Conservation (phyloP, 2,888 invertebrate genomes). For the Geotrupes spiniger region DNA sequence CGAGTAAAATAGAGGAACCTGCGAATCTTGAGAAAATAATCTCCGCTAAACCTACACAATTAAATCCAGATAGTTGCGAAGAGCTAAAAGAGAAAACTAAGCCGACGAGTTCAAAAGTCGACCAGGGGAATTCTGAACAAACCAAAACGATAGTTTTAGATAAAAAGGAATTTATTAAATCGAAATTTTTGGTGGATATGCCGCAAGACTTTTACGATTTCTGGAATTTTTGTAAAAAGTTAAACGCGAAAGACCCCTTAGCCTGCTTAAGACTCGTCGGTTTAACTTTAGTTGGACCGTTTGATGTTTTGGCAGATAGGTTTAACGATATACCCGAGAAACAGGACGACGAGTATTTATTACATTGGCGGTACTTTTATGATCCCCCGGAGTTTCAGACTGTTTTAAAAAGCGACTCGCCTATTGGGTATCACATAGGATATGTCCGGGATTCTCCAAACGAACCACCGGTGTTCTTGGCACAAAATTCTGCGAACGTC, state of each 20-base stretch:
- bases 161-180: slow-evolving; percentile 59
- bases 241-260: slow-evolving; percentile 57
- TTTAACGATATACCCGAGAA: slow-evolving; percentile 52
- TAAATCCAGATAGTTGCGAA: neutral
- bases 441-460: slow-evolving; percentile 84
- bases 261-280: slow-evolving; percentile 65
- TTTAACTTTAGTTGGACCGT: slow-evolving; percentile 81
- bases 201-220: slow-evolving; percentile 86
- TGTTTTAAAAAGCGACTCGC: slow-evolving; percentile 65
- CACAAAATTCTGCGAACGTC: slow-evolving; percentile 67
- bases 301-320: slow-evolving; percentile 72
- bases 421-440: slow-evolving; percentile 78
- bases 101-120: neutral
- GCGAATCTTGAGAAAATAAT: too few species aligned
- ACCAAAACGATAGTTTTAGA: slow-evolving; percentile 27
- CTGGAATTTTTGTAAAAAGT: slow-evolving; percentile 68
- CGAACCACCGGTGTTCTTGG: slow-evolving; percentile 73
- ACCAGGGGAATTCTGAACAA: neutral
- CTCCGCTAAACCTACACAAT: neutral
- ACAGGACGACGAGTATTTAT: slow-evolving; percentile 62
- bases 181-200: slow-evolving; percentile 81
- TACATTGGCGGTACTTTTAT: slow-evolving; percentile 88
- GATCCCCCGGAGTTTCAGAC: slow-evolving; percentile 96
- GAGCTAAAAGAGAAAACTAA: neutral
- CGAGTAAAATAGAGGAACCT: too few species aligned